Evolutionary conservation across 2,797 vertebrate species (phyloP), one percentile per base, ranked within the genome.

Genomic region (Anguilla obscura): DNA sequence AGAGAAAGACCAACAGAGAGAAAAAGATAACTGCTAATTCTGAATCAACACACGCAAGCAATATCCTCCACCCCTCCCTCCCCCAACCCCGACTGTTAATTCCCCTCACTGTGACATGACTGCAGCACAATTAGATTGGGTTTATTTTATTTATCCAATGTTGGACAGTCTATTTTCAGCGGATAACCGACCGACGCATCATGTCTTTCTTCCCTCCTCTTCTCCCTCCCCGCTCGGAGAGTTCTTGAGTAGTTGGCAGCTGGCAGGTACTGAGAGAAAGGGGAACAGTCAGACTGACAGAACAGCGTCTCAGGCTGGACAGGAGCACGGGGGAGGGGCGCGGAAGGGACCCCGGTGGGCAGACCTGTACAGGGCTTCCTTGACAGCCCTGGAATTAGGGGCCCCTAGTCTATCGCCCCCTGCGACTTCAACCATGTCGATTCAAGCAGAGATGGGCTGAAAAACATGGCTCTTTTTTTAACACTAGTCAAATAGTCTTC

Each of bases 1-100:
- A 74, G 63, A 89, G 48, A 48, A 86, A 10, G 30, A 58, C 85
- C 48, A 83, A 79, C 50, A 40, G 18, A 66, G 85, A 63, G 85
- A 66, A 58, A 69, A 63, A 36, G 82, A 69, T 82, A 83, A 48
- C 33, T 30, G 66, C 54, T 88, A 58, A 88, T 82, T 83, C n/a
- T 80, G 85, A 69, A 50, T 79, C 74, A 30, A 86, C 83, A 54
- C 84, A 80, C 63, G 40, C 33, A 79, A 21, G 74, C 74, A 79
- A 79, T 79, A 45, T 16, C 74, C 74, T 3, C 12, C 69, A 12
- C 79, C 79, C 40, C 10, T 30, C 66, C 66, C 66, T n/a, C 27
- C 16, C 7, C 40, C 74, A 18, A 18, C 33, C 16, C 7, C 36
- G 74, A 69, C n/a, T 85, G 84, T 52, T 82, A 63, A 83, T 88